Percentiles rank a stretch among this genome's conserved stretches.
Conservation (phyloP, 1,140 invertebrate genomes). For the Cotesia glomerata region DNA sequence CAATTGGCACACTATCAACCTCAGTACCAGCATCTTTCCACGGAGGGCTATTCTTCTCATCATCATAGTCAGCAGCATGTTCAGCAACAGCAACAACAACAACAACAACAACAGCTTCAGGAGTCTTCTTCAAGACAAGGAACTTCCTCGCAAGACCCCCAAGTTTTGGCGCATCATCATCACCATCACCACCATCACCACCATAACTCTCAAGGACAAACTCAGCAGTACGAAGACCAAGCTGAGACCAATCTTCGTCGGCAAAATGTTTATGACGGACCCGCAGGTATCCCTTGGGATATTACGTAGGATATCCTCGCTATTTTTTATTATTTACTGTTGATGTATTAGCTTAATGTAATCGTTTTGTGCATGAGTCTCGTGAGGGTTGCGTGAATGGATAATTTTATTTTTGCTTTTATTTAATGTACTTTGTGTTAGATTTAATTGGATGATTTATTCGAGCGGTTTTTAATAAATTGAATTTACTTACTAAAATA, state of each 20-base stretch:
- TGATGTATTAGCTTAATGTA: not conserved
- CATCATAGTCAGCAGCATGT: not conserved
- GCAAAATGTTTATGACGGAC: conserved; percentile 11
- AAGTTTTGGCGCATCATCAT: conserved; percentile 37
- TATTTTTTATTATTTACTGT: not conserved
- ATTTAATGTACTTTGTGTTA: no score
- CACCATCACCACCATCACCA: conserved; percentile 33
- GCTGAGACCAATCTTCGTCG: conserved; percentile 2
- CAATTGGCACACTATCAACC: conserved; percentile 40
- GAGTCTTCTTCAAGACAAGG: not conserved
- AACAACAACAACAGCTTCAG: conserved; percentile 28
- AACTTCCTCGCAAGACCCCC: conserved; percentile 33
- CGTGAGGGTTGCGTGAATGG: not conserved
- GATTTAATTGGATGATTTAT: no score
- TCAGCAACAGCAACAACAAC: conserved; percentile 28
- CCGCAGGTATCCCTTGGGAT: conserved; percentile 21
- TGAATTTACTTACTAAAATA: no score
- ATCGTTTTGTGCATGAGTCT: not conserved
- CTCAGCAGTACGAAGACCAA: conserved; percentile 18
- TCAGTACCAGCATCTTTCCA: conserved; percentile 23
- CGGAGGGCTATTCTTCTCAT: not conserved
- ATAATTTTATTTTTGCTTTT: not conserved
- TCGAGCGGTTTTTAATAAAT: no score
- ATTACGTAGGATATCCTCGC: not conserved
- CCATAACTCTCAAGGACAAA: conserved; percentile 14